Percentiles rank a stretch among this genome's conserved stretches.
These are phyloP conservation scores for Torymus tubicola DNA, from an alignment of 2,888 invertebrate genomes.

Conservation along the genomic window DNA sequence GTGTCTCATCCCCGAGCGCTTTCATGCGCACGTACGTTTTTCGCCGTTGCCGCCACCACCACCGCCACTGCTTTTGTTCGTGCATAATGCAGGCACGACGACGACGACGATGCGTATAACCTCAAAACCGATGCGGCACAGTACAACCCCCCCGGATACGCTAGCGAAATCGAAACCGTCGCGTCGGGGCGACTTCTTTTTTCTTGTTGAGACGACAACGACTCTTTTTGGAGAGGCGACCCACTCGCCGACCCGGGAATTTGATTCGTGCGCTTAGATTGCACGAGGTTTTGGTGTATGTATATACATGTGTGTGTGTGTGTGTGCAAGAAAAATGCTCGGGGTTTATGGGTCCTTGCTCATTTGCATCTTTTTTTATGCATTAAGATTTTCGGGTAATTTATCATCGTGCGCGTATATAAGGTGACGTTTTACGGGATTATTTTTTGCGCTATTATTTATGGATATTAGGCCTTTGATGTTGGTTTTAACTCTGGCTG, in stretches of 20 bases:
- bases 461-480: too few species aligned
- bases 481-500: too few species aligned
- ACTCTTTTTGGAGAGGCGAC: background rate
- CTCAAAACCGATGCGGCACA: slow-evolving; percentile 37
- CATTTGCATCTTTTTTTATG: too few species aligned
- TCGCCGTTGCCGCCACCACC: background rate
- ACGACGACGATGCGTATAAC: slow-evolving; percentile 13
- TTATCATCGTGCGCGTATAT: too few species aligned
- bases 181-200: slow-evolving; percentile 11
- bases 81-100: background rate
- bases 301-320: background rate
- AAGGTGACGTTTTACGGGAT: slow-evolving; percentile 11
- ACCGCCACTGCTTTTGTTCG: slow-evolving; percentile 8
- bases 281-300: too few species aligned
- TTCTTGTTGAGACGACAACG: slow-evolving; percentile 6
- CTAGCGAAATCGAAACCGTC: slow-evolving; percentile 46
- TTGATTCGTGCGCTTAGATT: slow-evolving; percentile 31
- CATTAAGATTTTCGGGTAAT: too few species aligned
- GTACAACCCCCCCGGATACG: slow-evolving; percentile 30
- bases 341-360: background rate
- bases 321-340: background rate
- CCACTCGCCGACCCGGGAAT: slow-evolving; percentile 16
- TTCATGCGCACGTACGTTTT: background rate
- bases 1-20: background rate
- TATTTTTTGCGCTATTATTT: background rate